A percentile compares a stretch with the other conserved stretches of the same genome.
Evolutionary conservation across 2,797 vertebrate species (phyloP).

Genomic region (Bovichtus diacanthus): DNA sequence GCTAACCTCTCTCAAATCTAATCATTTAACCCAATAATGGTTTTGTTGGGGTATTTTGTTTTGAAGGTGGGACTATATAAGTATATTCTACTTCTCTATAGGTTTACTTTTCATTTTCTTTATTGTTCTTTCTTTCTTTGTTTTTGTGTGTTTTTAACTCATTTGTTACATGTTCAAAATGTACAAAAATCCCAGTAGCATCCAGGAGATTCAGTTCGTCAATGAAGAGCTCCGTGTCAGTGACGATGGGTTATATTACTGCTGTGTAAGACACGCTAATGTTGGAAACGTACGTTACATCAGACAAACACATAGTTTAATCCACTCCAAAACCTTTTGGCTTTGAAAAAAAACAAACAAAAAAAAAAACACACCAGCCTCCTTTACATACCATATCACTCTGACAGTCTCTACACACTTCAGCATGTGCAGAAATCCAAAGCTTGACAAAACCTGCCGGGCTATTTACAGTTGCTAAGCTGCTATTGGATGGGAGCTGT

Average conservation of each 20-base stretch:
- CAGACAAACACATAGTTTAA: neutral
- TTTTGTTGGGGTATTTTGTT: too few relatives aligned
- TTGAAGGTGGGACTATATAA: too few relatives aligned
- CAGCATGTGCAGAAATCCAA: neutral
- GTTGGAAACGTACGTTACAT: neutral
- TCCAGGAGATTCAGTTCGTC: neutral
- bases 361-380: neutral
- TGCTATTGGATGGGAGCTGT: neutral
- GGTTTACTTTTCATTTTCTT: too few relatives aligned
- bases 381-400: neutral
- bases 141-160: too few relatives aligned
- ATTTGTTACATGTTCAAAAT: too few relatives aligned
- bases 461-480: neutral
- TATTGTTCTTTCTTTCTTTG: too few relatives aligned
- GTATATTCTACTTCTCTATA: too few relatives aligned
- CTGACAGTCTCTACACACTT: neutral
- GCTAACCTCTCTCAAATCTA: too few relatives aligned
- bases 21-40: too few relatives aligned
- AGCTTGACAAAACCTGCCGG: neutral
- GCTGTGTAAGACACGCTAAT: neutral
- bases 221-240: neutral
- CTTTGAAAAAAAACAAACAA: neutral
- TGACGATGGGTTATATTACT: neutral
- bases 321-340: neutral
- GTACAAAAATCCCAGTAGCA: too few relatives aligned